Conservation (phyloP, 2,888 invertebrate genomes). For the Augochlorella aurata region DNA sequence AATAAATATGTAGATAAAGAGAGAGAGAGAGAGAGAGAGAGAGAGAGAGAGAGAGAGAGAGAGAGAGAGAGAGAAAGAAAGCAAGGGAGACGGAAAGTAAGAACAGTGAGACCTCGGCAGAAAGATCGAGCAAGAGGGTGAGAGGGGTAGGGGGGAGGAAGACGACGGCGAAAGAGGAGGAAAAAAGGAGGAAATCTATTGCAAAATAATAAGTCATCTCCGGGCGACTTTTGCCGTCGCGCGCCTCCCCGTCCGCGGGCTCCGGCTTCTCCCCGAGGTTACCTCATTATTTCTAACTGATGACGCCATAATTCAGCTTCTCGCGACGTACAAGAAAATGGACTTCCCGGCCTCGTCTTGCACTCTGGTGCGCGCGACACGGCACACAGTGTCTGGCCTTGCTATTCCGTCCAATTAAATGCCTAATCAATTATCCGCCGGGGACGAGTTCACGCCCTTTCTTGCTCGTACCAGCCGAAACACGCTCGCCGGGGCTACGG, state of each 20-base stretch:
- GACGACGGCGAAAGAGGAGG: slow-evolving; percentile 21
- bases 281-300: slow-evolving; percentile 80
- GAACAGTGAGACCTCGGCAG: background rate
- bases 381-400: slow-evolving; percentile 59
- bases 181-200: slow-evolving; percentile 66
- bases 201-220: slow-evolving; percentile 76
- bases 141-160: background rate
- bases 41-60: too few species aligned
- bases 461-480: slow-evolving; percentile 57
- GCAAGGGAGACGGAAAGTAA: too few species aligned
- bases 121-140: too few species aligned
- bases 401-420: slow-evolving; percentile 74
- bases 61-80: too few species aligned
- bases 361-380: slow-evolving; percentile 44
- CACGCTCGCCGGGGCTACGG: slow-evolving; percentile 35
- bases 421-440: slow-evolving; percentile 71
- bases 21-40: background rate
- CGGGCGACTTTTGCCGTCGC: slow-evolving; percentile 74
- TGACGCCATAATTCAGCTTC: slow-evolving; percentile 78
- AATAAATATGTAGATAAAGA: too few species aligned
- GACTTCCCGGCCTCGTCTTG: slow-evolving; percentile 69
- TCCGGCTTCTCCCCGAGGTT: slow-evolving; percentile 69
- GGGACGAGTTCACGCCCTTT: slow-evolving; percentile 58
- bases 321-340: slow-evolving; percentile 77
- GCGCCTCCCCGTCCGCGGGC: slow-evolving; percentile 59